phyloP scores from a whole-genome alignment of 2,888 invertebrate genomes.

The Hirudinaria manillensis region DNA sequence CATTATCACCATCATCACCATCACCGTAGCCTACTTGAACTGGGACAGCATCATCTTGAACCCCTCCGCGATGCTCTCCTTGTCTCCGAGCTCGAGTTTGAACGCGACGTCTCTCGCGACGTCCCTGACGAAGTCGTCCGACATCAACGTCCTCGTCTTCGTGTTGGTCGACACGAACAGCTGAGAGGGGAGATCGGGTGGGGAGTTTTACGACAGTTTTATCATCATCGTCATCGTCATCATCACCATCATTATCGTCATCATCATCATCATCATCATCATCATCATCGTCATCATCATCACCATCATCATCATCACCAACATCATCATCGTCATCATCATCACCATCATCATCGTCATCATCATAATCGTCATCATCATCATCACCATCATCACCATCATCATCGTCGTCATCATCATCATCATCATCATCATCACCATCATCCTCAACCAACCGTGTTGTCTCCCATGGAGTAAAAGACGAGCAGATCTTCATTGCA shows the following conservation, averaged over 20 bases:
- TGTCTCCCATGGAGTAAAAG: slow-evolving; percentile 29
- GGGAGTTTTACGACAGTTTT: not conserved
- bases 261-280: slow-evolving; percentile 31
- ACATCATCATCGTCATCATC: slow-evolving; percentile 17
- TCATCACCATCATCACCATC: slow-evolving; percentile 19
- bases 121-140: slow-evolving; percentile 4
- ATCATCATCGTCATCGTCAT: slow-evolving; percentile 19
- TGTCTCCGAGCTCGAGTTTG: slow-evolving; percentile 15
- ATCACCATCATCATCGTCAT: slow-evolving; percentile 19
- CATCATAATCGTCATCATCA: not conserved
- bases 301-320: slow-evolving; percentile 45
- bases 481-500: slow-evolving; percentile 30
- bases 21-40: not conserved
- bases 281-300: slow-evolving; percentile 31
- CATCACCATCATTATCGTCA: slow-evolving; percentile 20
- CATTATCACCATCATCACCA: slow-evolving; percentile 3
- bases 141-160: not conserved
- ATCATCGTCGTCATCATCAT: slow-evolving; percentile 10
- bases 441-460: slow-evolving; percentile 45
- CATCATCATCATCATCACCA: not conserved
- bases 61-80: slow-evolving; percentile 10
- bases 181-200: not conserved
- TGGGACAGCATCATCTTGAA: slow-evolving; percentile 6
- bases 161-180: slow-evolving; percentile 2
- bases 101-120: not conserved